A percentile compares a stretch with the other conserved stretches of the same genome.
Evolutionary conservation across 2,888 invertebrate genomes (phyloP).

Genomic region (Caenorhabditis sinica): DNA sequence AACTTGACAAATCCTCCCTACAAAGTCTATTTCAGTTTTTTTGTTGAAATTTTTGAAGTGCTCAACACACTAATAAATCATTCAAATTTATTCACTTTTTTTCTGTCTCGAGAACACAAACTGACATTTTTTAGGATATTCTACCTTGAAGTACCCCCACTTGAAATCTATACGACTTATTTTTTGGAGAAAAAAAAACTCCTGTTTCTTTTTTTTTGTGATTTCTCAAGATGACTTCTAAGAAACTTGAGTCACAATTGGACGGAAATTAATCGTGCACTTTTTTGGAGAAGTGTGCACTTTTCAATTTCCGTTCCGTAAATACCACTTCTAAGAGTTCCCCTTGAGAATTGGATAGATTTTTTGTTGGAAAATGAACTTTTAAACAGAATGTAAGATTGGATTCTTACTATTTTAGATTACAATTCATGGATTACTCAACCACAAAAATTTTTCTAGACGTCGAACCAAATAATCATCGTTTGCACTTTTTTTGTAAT

Average conservation of each 20-base stretch:
- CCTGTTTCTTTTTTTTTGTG: no score
- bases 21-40: neutral
- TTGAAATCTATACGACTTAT: neutral
- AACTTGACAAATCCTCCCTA: no score
- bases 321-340: no score
- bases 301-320: constrained; percentile 2
- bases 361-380: no score
- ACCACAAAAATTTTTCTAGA: neutral
- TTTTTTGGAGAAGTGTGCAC: neutral
- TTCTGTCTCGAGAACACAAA: neutral
- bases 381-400: neutral
- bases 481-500: constrained; percentile 2
- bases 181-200: neutral
- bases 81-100: constrained; percentile 16
- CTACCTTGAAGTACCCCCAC: no score
- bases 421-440: neutral
- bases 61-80: neutral
- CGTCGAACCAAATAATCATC: neutral
- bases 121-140: neutral
- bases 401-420: neutral
- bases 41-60: neutral
- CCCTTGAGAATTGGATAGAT: no score
- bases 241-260: neutral
- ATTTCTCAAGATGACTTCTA: neutral
- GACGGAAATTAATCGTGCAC: constrained; percentile 8